phyloP scores from a whole-genome alignment of 2,888 invertebrate species.

The Eretmocerus hayati region DNA sequence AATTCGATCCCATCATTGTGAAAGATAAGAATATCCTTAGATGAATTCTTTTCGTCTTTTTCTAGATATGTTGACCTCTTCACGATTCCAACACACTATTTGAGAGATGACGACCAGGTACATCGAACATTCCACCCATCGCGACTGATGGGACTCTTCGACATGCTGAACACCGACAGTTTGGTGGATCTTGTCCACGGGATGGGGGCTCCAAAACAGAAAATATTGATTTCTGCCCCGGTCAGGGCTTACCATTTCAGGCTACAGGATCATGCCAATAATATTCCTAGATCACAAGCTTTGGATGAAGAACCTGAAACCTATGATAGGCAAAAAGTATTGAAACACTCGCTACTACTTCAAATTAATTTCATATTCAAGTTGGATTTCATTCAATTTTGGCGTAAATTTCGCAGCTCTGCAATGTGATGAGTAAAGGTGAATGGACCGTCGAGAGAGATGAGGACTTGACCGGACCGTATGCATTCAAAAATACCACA shows the following conservation, averaged over 20 bases:
- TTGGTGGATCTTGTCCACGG: constrained; percentile 66
- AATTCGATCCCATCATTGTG: too few species aligned
- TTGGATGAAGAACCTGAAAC: constrained; percentile 52
- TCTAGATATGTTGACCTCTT: constrained; percentile 58
- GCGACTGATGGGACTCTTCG: constrained; percentile 66
- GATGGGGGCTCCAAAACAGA: constrained; percentile 63
- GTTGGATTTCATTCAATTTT: too few species aligned
- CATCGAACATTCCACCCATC: constrained; percentile 64
- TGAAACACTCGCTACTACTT: too few species aligned
- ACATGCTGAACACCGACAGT: constrained; percentile 72
- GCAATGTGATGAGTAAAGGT: constrained; percentile 48
- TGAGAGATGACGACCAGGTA: constrained; percentile 59
- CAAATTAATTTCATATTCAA: too few species aligned
- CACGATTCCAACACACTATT: constrained; percentile 61
- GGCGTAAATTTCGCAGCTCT: constrained; percentile 34
- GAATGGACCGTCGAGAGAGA: constrained; percentile 72
- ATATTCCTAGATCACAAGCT: constrained; percentile 63
- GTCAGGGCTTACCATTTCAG: constrained; percentile 63
- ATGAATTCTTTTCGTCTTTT: too few species aligned
- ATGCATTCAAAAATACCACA: constrained; percentile 63
- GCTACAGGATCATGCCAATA: constrained; percentile 57
- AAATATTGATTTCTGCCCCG: constrained; percentile 65
- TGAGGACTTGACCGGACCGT: constrained; percentile 70
- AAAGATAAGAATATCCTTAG: too few species aligned
- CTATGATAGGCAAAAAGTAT: too few species aligned